Percentiles rank a stretch among this genome's conserved stretches.
These are phyloP conservation scores for Rhombomys opimus DNA, from an alignment of 2,113 vertebrate genomes.

Conservation along the genomic window DNA sequence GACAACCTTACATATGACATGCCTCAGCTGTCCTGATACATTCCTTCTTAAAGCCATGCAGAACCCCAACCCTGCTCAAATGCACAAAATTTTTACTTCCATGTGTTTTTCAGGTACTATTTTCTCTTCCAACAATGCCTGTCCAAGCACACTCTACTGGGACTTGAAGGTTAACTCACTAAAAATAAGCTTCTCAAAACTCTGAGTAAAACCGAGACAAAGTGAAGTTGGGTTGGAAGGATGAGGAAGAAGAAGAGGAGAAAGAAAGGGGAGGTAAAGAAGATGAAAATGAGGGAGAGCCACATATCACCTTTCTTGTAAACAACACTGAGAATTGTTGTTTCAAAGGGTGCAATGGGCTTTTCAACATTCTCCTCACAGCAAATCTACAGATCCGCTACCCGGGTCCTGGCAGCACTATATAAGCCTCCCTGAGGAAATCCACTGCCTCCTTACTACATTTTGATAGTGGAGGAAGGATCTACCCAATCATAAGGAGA, in stretches of 20 bases:
- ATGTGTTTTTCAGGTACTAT: neutral
- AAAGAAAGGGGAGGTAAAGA: neutral
- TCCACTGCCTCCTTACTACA: neutral
- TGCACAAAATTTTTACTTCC: neutral
- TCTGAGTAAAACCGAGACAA: neutral
- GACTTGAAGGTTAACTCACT: neutral
- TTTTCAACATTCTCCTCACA: neutral
- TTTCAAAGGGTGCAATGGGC: neutral
- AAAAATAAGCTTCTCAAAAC: neutral
- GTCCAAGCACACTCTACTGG: neutral
- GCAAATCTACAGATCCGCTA: neutral
- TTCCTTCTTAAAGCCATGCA: neutral
- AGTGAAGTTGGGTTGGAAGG: neutral
- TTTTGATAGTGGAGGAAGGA: neutral
- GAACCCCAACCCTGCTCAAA: constrained; percentile 10
- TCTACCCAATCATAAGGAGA: neutral
- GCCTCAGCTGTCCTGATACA: neutral
- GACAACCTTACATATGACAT: neutral
- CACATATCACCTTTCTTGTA: neutral
- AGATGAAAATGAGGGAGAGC: too few relatives aligned
- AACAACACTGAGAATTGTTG: neutral
- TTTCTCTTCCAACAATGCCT: neutral
- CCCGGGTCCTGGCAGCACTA: neutral
- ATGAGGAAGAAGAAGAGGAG: neutral
- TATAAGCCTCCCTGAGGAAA: neutral